Base-by-base conservation (phyloP, 2,797 vertebrate species). In the Sebastes itinus region DNA sequence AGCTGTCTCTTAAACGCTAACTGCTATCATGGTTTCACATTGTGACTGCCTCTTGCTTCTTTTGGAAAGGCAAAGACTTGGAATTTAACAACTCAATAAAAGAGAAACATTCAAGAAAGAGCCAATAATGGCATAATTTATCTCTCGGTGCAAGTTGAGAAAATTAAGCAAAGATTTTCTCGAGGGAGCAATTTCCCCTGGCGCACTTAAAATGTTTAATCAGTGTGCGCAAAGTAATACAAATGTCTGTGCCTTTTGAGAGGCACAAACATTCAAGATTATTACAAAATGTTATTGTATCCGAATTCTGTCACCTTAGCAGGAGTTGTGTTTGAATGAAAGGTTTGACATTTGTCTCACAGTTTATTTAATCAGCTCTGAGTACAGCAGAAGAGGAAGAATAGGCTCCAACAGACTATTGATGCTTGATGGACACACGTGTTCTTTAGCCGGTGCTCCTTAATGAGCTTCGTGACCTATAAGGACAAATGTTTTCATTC, bases 381-480 rank as follows among this genome's bases (percentile, higher is more conserved):
- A 79, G 60, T 67, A 35, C 74, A 80, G 68, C 69, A 61, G 68
- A 54, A 11, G 63, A 78, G 61, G 73, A 63, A 67, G 73, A 80
- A 71, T n/a, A 11, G 58, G 23, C 75, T 72, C 54, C 59, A 55
- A 60, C 80, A 69, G 52, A 64, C 72, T 69, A 61, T 56, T 65
- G 65, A 81, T 84, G 46, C 80, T 75, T 82, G 84, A 87, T 61
- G 55, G 78, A 84, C 85, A 84, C 85, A 33, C 6, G 2, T 73
- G 80, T 86, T 86, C 82, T 87, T 75, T 55, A 63, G 58, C 72
- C 65, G 38, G 68, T n/a, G 30, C 38, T 72, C 42, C 46, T 67
- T 86, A 90, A 89, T 87, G 80, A 86, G 85, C 76, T 60, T 67
- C 56, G 16, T 90, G 83, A 86, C 86, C 85, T 86, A 81, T 72